These are phyloP conservation scores for Uloborus diversus DNA, from an alignment of 1,140 invertebrate species.

Conservation along the genomic window DNA sequence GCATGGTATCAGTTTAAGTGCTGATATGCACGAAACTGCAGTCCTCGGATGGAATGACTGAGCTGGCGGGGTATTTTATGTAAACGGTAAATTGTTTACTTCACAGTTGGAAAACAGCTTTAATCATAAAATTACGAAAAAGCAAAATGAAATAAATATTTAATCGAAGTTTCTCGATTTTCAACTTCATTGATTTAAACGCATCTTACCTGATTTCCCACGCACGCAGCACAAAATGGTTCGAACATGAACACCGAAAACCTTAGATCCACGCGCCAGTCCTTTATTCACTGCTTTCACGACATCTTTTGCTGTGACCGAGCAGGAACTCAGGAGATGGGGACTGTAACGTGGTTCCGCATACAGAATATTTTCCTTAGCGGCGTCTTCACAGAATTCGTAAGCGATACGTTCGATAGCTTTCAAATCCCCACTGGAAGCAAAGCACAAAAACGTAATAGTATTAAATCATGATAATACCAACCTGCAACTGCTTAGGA, in stretches of 20 bases:
- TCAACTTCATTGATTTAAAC: too few relatives aligned
- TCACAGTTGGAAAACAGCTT: too few relatives aligned
- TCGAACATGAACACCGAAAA: constrained; percentile 69
- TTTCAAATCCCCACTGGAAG: constrained; percentile 68
- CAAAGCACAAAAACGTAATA: constrained; percentile 8
- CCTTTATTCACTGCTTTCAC: constrained; percentile 68
- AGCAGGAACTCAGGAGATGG: constrained; percentile 67
- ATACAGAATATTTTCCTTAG: constrained; percentile 69
- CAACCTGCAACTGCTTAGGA: too few relatives aligned
- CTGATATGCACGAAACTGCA: too few relatives aligned
- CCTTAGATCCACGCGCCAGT: constrained; percentile 66
- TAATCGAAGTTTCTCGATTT: too few relatives aligned
- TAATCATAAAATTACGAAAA: too few relatives aligned
- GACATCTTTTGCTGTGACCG: constrained; percentile 66
- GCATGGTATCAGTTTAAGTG: too few relatives aligned
- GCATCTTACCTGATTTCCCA: constrained; percentile 64
- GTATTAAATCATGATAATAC: too few relatives aligned
- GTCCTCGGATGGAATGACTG: too few relatives aligned
- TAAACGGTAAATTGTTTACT: too few relatives aligned
- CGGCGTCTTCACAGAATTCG: constrained; percentile 72
- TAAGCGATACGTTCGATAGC: constrained; percentile 72
- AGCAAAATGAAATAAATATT: too few relatives aligned
- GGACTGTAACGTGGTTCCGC: constrained; percentile 72
- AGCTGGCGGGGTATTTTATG: too few relatives aligned
- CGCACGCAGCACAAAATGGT: constrained; percentile 69